These are phyloP conservation scores for Lacerta agilis DNA, from an alignment of 2,797 vertebrate species.

Conservation along the genomic window DNA sequence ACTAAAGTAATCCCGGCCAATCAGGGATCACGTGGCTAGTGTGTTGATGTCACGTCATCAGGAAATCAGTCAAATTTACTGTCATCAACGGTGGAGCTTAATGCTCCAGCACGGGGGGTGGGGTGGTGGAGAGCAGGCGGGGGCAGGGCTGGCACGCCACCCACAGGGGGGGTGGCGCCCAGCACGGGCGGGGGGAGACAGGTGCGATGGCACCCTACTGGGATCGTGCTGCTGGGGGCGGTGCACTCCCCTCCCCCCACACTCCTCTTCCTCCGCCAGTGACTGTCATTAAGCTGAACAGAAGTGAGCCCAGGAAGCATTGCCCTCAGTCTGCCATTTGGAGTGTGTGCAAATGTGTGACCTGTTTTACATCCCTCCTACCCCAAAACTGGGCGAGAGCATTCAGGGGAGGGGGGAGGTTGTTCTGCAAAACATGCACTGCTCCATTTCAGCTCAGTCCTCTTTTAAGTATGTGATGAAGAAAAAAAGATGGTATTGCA, in stretches of 20 bases:
- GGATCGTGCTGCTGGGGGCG: too few relatives aligned
- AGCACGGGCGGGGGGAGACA: too few relatives aligned
- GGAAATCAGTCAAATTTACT: not conserved
- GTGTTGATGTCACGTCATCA: not conserved
- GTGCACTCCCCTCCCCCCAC: too few relatives aligned
- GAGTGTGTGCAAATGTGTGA: not conserved
- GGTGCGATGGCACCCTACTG: too few relatives aligned
- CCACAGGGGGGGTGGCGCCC: too few relatives aligned
- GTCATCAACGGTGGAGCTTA: too few relatives aligned
- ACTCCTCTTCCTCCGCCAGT: too few relatives aligned
- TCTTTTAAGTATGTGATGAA: not conserved
- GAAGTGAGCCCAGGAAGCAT: not conserved
- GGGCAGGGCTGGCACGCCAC: too few relatives aligned
- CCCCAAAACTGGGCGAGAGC: not conserved
- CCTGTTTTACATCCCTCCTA: not conserved
- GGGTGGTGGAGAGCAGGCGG: too few relatives aligned
- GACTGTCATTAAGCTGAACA: not conserved
- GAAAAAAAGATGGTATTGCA: constrained; percentile 21
- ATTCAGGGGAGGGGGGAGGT: not conserved
- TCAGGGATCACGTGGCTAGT: not conserved
- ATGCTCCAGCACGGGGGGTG: too few relatives aligned
- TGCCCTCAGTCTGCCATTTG: not conserved
- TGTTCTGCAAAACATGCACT: not conserved
- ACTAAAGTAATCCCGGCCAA: not conserved
- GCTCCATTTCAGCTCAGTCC: not conserved